A percentile compares a stretch with the other conserved stretches of the same genome.
Evolutionary conservation across 2,888 invertebrate species (phyloP).

Genomic region (Lamellibrachia satsuma): DNA sequence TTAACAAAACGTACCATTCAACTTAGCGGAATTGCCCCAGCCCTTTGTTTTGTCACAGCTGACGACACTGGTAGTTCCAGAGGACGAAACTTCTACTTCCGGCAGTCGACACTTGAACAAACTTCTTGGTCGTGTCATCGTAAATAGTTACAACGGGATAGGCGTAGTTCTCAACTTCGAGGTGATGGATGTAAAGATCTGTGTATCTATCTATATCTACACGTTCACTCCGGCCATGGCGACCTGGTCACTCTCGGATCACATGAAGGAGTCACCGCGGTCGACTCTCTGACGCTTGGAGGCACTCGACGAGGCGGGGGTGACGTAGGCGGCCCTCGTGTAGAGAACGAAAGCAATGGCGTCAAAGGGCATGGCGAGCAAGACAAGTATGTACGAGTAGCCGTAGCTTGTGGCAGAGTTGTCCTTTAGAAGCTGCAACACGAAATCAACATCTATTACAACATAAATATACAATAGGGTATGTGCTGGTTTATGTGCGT

Average conservation of each 20-base stretch:
- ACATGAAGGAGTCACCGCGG: neutral
- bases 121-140: too few species aligned
- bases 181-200: too few species aligned
- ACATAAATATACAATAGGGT: neutral
- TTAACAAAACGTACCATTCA: too few species aligned
- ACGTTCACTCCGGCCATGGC: neutral
- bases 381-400: conserved; percentile 59
- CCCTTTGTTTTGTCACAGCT: too few species aligned
- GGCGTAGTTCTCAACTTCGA: too few species aligned
- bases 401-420: conserved; percentile 24
- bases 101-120: too few species aligned
- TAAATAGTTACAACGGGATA: too few species aligned
- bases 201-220: neutral
- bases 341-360: conserved; percentile 55
- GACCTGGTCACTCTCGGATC: neutral
- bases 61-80: too few species aligned
- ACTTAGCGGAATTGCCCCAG: too few species aligned
- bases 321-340: conserved; percentile 48
- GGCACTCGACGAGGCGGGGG: neutral
- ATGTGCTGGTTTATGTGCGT: neutral
- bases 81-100: too few species aligned
- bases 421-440: conserved; percentile 6
- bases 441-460: neutral
- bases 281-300: neutral
- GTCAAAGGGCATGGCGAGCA: conserved; percentile 54